Evolutionary conservation across 1,140 invertebrate species (phyloP), one percentile per base, ranked within the genome.

Genomic region (Drosophila littoralis): DNA sequence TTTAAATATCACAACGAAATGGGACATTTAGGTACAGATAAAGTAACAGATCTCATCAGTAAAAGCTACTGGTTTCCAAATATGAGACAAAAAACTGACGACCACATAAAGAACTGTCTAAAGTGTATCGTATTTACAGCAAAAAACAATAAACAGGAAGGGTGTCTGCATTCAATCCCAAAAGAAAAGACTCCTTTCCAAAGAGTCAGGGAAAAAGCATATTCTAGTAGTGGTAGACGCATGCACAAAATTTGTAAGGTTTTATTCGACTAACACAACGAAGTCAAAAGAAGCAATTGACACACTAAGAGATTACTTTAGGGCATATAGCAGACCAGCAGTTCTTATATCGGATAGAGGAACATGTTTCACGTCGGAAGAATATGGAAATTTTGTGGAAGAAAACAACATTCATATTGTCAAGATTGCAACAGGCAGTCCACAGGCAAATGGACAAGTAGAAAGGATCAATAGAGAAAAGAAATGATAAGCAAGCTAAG

Each of bases 401-500:
- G n/a, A 28, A 28, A 4, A 6, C 1, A 43, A 32, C 12, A 2
- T 57, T 9, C 43, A 57, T 6, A 17, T 42, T 12, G 28, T 57
- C 1, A 57, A 57, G 12, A n/a, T 57, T 6, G 54, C 54, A 12
- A 57, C 54, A 3, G 10, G 38, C 12, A 43, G 17, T n/a, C 36
- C 54, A 42, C 54, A 43, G 28, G 54, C 38, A 9, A 57, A 57
- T 32, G 38, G 54, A 13, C 38, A 57, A 15, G 38, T 57, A 22
- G 54, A 57, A 28, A 28, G 10, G 32, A 43, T 43, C 3, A 57
- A 57, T n/a, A 57, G 6, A 43, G 10, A 10, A n/a, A 4, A 32
- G 36, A 13, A 10, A 55, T 55, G 9, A 22, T 40, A 7, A 7
- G n/a, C 5, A 55, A 55, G 12, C 7, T 42, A 28, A 36, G 6